These are phyloP conservation scores for Platygyra sinensis DNA, from an alignment of 64 coral and sea anemone genomes.

Conservation along the genomic window DNA sequence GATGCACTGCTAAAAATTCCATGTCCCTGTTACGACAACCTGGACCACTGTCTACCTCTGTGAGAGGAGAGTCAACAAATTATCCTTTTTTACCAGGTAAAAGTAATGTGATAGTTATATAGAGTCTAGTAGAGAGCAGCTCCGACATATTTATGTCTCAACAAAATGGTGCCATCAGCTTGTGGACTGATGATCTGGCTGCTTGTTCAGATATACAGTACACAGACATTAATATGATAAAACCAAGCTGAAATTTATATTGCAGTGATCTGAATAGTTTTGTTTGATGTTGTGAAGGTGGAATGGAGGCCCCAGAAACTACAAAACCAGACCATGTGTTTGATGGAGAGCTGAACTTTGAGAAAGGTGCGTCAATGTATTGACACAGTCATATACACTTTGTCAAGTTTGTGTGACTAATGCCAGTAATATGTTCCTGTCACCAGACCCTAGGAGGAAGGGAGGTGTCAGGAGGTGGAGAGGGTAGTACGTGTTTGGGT, in stretches of 20 bases:
- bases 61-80: constrained; percentile 88
- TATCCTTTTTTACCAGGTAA: constrained; percentile 91
- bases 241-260: too few species aligned
- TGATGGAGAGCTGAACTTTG: constrained; percentile 73
- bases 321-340: constrained; percentile 32
- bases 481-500: not conserved
- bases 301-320: constrained; percentile 47
- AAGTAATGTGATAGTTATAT: too few species aligned
- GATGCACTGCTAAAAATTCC: constrained; percentile 80
- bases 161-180: too few species aligned
- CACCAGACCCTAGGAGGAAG: too few species aligned
- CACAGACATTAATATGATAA: too few species aligned
- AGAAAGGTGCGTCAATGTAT: constrained; percentile 59
- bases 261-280: not conserved
- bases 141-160: too few species aligned
- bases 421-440: not conserved
- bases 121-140: too few species aligned
- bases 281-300: constrained; percentile 51
- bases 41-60: constrained; percentile 73
- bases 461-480: too few species aligned
- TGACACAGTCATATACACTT: not conserved
- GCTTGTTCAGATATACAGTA: too few species aligned
- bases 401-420: not conserved
- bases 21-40: constrained; percentile 87
- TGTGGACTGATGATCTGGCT: too few species aligned